Evolutionary conservation across 2,113 vertebrate genomes (phyloP), one percentile per base, ranked within the genome.

Genomic region (Ranitomeya imitator): DNA sequence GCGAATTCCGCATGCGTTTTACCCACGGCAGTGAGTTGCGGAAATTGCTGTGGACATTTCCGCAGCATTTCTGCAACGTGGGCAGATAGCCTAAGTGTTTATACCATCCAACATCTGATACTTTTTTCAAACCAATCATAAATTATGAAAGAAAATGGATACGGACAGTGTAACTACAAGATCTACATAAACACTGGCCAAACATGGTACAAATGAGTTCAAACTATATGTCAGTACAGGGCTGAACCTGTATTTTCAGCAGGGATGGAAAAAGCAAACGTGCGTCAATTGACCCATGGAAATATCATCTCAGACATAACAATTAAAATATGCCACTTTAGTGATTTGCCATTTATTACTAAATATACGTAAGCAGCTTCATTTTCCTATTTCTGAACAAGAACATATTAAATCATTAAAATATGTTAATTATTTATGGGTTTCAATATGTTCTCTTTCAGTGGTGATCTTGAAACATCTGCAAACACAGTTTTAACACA

Each of bases 141-240:
- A 31, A 7, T 65, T 67, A 67, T 65, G 63, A 65, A 55, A 15
- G 59, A 26, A 45, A 18, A 26, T 79, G 71, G 77, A 37, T 74
- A 63, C 59, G 57, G 55, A 16, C 65, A 80, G 60, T 82, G 8
- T 55, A 63, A 77, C 71, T 88, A 37, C 71, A 51, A 65, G 71
- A 37, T 52, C 37, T 63, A 13, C 51, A n/a, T 67, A 26, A 37
- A 69, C 60, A 60, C 73, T 85, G 60, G 82, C 73, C 5, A 79
- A 59, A 67, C 37, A 14, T 59, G 45, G 60, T 59, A 83, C 23
- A 78, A 54, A 78, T 69, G 31, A 52, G 23, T 88, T 83, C 26
- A 84, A 88, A 84, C 73, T 81, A 85, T 83, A 78, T 55, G 37
- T 79, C 54, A 45, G 79, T 74, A 76, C 14, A 55, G 52, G 78